Conservation (phyloP, 2,888 invertebrate species). For the Rhabditoides inermis region DNA sequence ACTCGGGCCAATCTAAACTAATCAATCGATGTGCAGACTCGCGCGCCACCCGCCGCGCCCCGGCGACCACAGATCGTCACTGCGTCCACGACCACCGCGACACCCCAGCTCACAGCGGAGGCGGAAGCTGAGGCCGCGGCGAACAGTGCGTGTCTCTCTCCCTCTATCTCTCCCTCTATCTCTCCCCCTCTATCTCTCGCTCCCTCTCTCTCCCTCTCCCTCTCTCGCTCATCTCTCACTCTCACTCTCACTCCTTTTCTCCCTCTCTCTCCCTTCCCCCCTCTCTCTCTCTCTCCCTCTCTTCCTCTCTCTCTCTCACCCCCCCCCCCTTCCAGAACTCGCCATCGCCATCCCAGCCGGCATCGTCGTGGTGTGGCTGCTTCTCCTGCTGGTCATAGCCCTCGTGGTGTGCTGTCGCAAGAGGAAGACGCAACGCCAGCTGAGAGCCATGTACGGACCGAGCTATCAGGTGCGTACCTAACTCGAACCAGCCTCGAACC, state of each 20-base stretch:
- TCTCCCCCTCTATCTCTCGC: no score
- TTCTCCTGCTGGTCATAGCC: constrained; percentile 45
- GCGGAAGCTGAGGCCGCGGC: not conserved
- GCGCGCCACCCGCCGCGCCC: not conserved
- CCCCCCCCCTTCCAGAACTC: constrained; percentile 19
- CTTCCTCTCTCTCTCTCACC: no score
- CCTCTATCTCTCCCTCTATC: no score
- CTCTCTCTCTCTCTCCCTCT: no score
- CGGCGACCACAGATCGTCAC: constrained; percentile 3
- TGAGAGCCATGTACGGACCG: constrained; percentile 46
- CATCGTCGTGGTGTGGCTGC: constrained; percentile 50
- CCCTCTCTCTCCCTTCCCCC: no score
- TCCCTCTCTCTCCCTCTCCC: no score
- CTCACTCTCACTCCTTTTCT: no score
- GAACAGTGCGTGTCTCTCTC: not conserved
- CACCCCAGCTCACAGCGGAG: not conserved
- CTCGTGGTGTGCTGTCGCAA: constrained; percentile 43
- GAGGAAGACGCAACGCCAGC: constrained; percentile 21
- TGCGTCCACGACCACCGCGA: not conserved
- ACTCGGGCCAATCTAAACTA: no score
- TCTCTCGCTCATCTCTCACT: no score
- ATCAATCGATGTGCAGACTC: not conserved
- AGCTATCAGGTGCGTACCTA: constrained; percentile 46
- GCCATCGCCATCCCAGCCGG: constrained; percentile 46
- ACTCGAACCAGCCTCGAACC: no score